These are phyloP conservation scores for Polia nebulosa DNA, from an alignment of 2,888 invertebrate genomes.

Conservation along the genomic window DNA sequence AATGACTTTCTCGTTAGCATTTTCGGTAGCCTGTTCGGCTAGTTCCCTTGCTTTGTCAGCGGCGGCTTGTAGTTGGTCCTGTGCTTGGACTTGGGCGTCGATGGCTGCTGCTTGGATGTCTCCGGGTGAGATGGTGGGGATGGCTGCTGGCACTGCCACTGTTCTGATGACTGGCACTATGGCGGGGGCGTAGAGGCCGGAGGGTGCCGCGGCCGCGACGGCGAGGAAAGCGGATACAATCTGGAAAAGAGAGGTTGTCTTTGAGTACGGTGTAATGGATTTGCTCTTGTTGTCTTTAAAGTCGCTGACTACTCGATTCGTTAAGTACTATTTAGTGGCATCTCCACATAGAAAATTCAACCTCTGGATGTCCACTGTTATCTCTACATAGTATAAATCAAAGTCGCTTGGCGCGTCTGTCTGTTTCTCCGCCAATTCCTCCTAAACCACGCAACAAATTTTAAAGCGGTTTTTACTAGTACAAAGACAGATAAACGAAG, in stretches of 20 bases:
- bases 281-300: too few species aligned
- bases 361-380: too few species aligned
- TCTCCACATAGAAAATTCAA: too few species aligned
- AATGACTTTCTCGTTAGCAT: conserved; percentile 73
- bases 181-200: conserved; percentile 63
- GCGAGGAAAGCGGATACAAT: conserved; percentile 80
- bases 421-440: too few species aligned
- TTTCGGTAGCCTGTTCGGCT: conserved; percentile 75
- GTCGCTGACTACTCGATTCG: too few species aligned
- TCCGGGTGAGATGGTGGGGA: conserved; percentile 80
- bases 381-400: too few species aligned
- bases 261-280: not conserved
- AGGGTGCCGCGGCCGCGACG: conserved; percentile 82
- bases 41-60: conserved; percentile 77
- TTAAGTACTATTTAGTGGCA: too few species aligned
- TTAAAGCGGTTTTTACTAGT: too few species aligned
- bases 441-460: too few species aligned
- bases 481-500: too few species aligned
- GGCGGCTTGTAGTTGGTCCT: conserved; percentile 76
- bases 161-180: conserved; percentile 58
- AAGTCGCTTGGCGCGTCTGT: too few species aligned
- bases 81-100: conserved; percentile 75
- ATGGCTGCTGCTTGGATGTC: conserved; percentile 86
- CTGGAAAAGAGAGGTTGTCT: conserved; percentile 67
- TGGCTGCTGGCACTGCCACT: conserved; percentile 66